Conservation (phyloP, 2,888 invertebrate genomes). For the Temnothorax unifasciatus region DNA sequence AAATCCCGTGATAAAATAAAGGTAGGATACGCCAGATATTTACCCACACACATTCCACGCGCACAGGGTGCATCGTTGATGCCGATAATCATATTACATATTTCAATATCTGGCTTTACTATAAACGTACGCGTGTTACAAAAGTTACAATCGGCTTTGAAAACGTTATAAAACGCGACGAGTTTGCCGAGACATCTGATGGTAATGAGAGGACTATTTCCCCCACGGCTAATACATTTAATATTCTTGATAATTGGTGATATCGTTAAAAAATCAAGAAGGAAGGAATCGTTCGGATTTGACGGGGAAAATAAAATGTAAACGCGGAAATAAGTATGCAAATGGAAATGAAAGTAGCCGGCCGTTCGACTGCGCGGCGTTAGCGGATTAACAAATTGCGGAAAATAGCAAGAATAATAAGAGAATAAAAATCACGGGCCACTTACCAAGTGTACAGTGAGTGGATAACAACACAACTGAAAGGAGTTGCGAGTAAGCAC, state of each 20-base stretch:
- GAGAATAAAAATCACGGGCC: constrained; percentile 24
- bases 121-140: not conserved
- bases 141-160: not conserved
- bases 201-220: not conserved
- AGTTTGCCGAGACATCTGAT: not conserved
- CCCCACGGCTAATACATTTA: not conserved
- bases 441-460: constrained; percentile 84
- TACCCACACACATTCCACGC: not conserved
- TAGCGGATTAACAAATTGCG: constrained; percentile 11
- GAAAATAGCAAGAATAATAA: not conserved
- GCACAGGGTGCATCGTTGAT: not conserved
- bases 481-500: constrained; percentile 76
- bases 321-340: not conserved
- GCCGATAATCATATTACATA: not conserved
- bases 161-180: not conserved
- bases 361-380: not conserved
- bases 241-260: not conserved
- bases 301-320: not conserved
- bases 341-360: not conserved
- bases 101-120: not conserved
- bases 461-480: constrained; percentile 83
- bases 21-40: not conserved
- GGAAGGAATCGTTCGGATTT: not conserved
- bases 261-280: not conserved
- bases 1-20: not conserved